Conservation (phyloP, 2,113 vertebrate species). For the Columba livia region DNA sequence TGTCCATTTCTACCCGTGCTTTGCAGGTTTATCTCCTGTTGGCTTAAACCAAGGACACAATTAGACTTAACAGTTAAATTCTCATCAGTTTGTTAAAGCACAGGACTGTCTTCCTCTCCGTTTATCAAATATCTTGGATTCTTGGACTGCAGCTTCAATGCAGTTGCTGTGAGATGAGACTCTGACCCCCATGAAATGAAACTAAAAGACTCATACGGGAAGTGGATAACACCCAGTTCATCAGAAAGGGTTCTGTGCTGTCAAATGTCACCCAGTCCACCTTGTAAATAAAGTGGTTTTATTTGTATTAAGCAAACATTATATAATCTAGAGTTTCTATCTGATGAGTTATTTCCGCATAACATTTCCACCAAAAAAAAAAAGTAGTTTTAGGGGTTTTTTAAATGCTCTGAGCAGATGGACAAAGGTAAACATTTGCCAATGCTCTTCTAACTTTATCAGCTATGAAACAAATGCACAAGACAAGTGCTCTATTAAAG, state of each 20-base stretch:
- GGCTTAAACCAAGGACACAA: conserved; percentile 13
- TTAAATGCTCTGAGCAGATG: not conserved
- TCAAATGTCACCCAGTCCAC: not conserved
- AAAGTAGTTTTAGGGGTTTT: not conserved
- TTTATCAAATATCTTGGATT: not conserved
- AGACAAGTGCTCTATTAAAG: not conserved
- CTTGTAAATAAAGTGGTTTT: not conserved
- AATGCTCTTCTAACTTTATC: not conserved
- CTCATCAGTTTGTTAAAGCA: not conserved
- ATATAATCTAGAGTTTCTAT: not conserved
- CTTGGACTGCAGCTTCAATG: not conserved
- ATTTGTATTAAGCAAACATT: not conserved
- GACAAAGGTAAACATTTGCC: not conserved
- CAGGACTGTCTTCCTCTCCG: not conserved
- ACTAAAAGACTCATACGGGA: not conserved
- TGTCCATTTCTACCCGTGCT: not conserved
- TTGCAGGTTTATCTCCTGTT: conserved; percentile 18
- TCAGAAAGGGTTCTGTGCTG: not conserved
- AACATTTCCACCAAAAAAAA: not conserved
- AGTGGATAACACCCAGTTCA: not conserved
- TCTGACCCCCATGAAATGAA: not conserved
- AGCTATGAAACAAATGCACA: not conserved
- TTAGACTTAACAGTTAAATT: not conserved
- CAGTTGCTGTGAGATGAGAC: not conserved
- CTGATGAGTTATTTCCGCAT: not conserved